Percentiles rank a stretch among this genome's conserved stretches.
phyloP scores from a whole-genome alignment of 1,140 invertebrate species.

The Atta colombica region DNA sequence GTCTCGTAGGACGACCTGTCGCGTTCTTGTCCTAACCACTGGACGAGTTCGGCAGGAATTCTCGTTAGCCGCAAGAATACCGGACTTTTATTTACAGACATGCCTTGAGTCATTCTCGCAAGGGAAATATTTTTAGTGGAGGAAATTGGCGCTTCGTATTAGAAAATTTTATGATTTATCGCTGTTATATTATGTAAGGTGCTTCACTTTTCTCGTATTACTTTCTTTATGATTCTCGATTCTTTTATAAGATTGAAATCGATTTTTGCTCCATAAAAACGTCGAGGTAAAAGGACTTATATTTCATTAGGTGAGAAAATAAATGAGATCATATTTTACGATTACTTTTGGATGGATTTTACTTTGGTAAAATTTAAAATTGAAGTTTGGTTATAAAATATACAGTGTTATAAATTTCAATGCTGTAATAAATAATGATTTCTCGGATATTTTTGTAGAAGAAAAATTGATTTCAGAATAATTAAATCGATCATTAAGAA shows the following conservation, averaged over 20 bases:
- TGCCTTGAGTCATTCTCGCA: conserved; percentile 12
- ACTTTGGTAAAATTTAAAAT: neutral
- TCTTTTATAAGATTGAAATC: conserved; percentile 3
- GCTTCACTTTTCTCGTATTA: neutral
- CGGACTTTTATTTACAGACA: conserved; percentile 45
- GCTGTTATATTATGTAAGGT: conserved; percentile 7
- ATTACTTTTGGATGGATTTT: conserved; percentile 8
- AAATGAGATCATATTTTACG: conserved; percentile 6
- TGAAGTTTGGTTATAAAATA: neutral
- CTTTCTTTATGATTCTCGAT: conserved; percentile 18
- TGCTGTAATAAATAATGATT: neutral
- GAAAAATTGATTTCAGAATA: conserved; percentile 2
- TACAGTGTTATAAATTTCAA: neutral
- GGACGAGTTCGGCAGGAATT: conserved; percentile 42
- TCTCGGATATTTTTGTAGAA: conserved; percentile 8
- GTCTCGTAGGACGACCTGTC: conserved; percentile 73
- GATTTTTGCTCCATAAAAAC: neutral
- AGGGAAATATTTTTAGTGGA: conserved; percentile 11
- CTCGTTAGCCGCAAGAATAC: conserved; percentile 38
- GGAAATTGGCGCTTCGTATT: conserved; percentile 14
- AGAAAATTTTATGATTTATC: conserved; percentile 36
- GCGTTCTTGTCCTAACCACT: conserved; percentile 29
- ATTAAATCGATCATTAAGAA: neutral
- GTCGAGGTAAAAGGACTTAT: neutral
- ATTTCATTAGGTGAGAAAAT: neutral